Evolutionary conservation across 2,888 invertebrate species (phyloP), one percentile per base, ranked within the genome.

Genomic region (Amblyjoppa fuscipennis): DNA sequence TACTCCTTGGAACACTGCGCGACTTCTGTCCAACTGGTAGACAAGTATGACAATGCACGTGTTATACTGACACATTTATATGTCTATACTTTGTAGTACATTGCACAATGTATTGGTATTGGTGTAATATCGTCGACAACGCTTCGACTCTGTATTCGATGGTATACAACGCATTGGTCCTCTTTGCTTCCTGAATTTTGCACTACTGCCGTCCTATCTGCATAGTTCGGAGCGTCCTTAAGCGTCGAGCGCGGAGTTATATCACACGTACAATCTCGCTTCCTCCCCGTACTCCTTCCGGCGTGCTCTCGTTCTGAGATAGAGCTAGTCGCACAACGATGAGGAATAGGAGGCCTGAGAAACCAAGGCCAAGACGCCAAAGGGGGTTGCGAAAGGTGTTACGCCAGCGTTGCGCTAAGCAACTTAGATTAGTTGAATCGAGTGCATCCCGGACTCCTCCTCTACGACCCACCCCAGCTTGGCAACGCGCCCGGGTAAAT

Each of bases 391-490:
- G 81, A 85, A 87, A 87, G 87, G 89, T 87, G 89, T 84, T 70
- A 79, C 88, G 86, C 88, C 90, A 88, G 92, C 92, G 91, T 92
- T 91, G 92, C 91, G 91, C 92, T 91, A 92, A 92, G 92, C 92
- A 92, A 93, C 93, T 93, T 92, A 92, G 92, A 93, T 93, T 93
- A 93, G 92, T 92, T 92, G 91, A 93, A 92, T 93, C 92, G 91
- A 93, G 92, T 93, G 91, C 91, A 34, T 89, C 91, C 89, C 88
- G 16, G 16, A 31, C 61, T 31, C 38, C 69, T 56, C 45, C 64
- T 13, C 59, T 31, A 34, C 45, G 66, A 5, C 79, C 49, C 38
- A 28, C 31, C 68, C 31, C 68, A 41, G 81, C 81, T 88, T 92
- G 93, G 93, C 92, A 89, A 89, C 91, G 89, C 91, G 92, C 93